These are phyloP conservation scores for Siderastrea radians DNA, from an alignment of 92 coral and sea anemone species.

Conservation along the genomic window DNA sequence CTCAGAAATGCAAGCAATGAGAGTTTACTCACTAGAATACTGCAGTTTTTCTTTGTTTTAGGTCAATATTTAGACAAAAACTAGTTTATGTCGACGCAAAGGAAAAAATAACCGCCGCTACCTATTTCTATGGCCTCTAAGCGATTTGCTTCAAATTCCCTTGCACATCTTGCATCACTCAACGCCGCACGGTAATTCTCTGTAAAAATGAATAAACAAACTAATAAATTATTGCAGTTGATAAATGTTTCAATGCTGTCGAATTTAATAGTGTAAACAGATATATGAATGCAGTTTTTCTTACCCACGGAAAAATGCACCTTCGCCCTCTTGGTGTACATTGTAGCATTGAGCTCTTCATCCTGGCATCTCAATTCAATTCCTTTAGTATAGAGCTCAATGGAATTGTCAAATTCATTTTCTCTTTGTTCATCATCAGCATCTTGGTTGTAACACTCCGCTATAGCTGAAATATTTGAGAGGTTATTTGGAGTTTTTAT, in stretches of 20 bases:
- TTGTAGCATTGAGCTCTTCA: conserved; percentile 8
- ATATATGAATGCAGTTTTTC: background rate
- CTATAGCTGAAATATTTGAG: background rate
- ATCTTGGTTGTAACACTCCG: conserved; percentile 6
- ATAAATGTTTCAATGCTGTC: background rate
- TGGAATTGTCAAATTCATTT: background rate
- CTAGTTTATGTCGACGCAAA: too few relatives aligned
- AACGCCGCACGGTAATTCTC: background rate
- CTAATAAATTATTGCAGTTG: background rate
- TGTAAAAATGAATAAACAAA: background rate
- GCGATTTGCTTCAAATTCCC: conserved; percentile 9
- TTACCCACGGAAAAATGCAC: conserved; percentile 14
- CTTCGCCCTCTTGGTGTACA: conserved; percentile 19
- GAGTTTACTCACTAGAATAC: background rate
- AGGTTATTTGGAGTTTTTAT: too few relatives aligned
- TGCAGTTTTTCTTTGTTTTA: background rate
- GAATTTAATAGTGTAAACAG: background rate
- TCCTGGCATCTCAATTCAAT: conserved; percentile 3
- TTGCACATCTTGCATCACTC: conserved; percentile 1
- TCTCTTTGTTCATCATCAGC: background rate
- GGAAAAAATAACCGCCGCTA: background rate
- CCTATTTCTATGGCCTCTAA: conserved; percentile 7
- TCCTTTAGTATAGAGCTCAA: conserved; percentile 5
- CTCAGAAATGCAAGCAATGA: background rate
- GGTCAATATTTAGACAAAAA: too few relatives aligned